Conservation (phyloP, 1,140 invertebrate genomes). For the Dinoponera quadriceps region DNA sequence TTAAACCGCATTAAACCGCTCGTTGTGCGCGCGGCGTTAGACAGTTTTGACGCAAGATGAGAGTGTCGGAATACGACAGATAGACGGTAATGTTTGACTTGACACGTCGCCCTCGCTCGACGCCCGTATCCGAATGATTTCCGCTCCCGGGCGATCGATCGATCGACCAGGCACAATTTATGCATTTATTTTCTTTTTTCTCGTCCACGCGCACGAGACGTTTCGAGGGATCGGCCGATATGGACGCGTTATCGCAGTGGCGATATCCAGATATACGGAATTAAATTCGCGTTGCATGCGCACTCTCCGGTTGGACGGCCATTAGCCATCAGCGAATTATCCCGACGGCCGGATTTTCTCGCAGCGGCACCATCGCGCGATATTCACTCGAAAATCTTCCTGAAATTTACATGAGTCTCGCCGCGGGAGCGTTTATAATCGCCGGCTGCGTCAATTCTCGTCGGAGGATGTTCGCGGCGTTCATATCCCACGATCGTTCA, state of each 20-base stretch:
- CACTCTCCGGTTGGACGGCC: slow-evolving; percentile 54
- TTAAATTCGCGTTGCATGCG: slow-evolving; percentile 67
- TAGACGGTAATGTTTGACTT: slow-evolving; percentile 5
- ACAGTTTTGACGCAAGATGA: background rate
- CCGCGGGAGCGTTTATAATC: slow-evolving; percentile 61
- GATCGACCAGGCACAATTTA: background rate
- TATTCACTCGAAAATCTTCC: slow-evolving; percentile 63
- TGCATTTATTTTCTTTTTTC: slow-evolving; percentile 23
- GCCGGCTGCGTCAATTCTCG: slow-evolving; percentile 10
- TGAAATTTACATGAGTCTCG: slow-evolving; percentile 72
- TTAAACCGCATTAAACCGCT: background rate
- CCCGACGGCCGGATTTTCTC: slow-evolving; percentile 66
- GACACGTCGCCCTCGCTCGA: slow-evolving; percentile 1
- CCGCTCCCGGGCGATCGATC: slow-evolving; percentile 11
- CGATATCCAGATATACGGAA: slow-evolving; percentile 64
- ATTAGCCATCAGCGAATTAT: slow-evolving; percentile 73
- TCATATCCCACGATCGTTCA: background rate
- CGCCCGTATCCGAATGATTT: background rate
- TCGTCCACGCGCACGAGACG: background rate
- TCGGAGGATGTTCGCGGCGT: background rate
- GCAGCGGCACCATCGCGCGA: slow-evolving; percentile 45
- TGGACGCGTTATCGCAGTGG: slow-evolving; percentile 44
- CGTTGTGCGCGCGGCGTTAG: background rate
- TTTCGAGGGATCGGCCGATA: slow-evolving; percentile 1
- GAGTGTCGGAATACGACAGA: slow-evolving; percentile 6